phyloP scores from a whole-genome alignment of 2,888 invertebrate genomes.

The Xestia ashworthii region DNA sequence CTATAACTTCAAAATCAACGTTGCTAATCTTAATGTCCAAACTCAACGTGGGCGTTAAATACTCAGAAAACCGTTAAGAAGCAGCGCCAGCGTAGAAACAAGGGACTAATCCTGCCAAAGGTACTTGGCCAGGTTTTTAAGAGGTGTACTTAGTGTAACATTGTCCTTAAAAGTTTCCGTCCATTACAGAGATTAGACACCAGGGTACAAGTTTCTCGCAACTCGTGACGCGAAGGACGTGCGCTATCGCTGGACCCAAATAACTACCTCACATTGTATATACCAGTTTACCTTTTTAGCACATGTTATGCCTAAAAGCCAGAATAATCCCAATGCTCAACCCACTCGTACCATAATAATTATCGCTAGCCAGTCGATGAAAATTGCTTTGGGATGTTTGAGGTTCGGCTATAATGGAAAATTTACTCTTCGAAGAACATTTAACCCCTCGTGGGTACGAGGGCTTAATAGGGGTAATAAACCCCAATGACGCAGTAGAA shows the following conservation, averaged over 20 bases:
- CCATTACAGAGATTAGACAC: constrained; percentile 60
- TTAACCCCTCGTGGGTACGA: constrained; percentile 52
- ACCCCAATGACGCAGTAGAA: constrained; percentile 60
- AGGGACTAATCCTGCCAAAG: constrained; percentile 10
- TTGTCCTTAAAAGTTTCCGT: constrained; percentile 62
- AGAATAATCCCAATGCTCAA: constrained; percentile 23
- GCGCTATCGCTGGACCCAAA: constrained; percentile 55
- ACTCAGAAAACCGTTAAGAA: neutral
- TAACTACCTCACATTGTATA: constrained; percentile 17
- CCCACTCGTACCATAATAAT: constrained; percentile 24
- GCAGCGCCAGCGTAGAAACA: constrained; percentile 5
- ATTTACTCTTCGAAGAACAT: constrained; percentile 47
- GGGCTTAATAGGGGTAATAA: constrained; percentile 60
- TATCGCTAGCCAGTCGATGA: constrained; percentile 17
- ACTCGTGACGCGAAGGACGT: constrained; percentile 57
- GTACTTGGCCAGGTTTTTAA: constrained; percentile 44
- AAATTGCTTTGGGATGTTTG: constrained; percentile 41
- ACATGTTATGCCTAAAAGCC: constrained; percentile 50
- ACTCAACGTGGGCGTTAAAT: neutral
- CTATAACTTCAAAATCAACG: neutral
- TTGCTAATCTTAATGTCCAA: neutral
- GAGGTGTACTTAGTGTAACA: constrained; percentile 51
- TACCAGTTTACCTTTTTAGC: constrained; percentile 38
- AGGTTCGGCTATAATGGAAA: constrained; percentile 43
- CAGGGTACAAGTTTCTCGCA: constrained; percentile 46